Evolutionary conservation across 2,797 vertebrate genomes (phyloP), one percentile per base, ranked within the genome.

Genomic region (Danio choprae): DNA sequence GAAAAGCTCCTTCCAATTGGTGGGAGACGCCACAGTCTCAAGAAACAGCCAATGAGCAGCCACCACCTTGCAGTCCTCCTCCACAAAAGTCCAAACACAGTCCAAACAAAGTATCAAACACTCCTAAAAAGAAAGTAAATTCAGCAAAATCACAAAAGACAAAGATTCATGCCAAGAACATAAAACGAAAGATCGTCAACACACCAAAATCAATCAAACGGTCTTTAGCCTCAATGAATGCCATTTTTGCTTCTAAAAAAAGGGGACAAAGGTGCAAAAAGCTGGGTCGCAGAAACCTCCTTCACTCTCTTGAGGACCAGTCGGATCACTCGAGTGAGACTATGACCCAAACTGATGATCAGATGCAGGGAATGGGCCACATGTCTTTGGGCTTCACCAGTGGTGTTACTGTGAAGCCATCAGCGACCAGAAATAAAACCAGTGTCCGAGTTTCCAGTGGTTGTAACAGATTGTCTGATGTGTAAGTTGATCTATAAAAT

Each of bases 151-250:
- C 53, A 3, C 46, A 44, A 50, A 81, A 51, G 74, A 46, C 15
- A 0, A 44, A 9, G 4, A 53, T 11, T 69, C 48, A 7, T 22
- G 10, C 62, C 8, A 43, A n/a, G 48, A 81, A 65, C 46, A 48
- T 22, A 41, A 76, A 75, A 65, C 48, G 2, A 9, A 79, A 74
- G 9, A 46, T 55, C 2, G 6, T 55, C 20, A 71, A 68, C 0
- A 5, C 87, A 4, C 87, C 87, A 16, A 91, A 89, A 81, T 85
- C 84, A 0, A 55, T 85, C 69, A 91, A 83, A 70, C 46, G 55
- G 7, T 87, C 90, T 50, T 69, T 91, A 81, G 85, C 88, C 4
- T 73, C 65, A 0, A 88, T 88, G 67, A 77, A 86, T 62, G 86
- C 90, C 81, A 67, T 89, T 81, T 87, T 88, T 51, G 60, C 69